Evolutionary conservation across 2,888 invertebrate genomes (phyloP).

Genomic region (Nemotelus pantherinus): DNA sequence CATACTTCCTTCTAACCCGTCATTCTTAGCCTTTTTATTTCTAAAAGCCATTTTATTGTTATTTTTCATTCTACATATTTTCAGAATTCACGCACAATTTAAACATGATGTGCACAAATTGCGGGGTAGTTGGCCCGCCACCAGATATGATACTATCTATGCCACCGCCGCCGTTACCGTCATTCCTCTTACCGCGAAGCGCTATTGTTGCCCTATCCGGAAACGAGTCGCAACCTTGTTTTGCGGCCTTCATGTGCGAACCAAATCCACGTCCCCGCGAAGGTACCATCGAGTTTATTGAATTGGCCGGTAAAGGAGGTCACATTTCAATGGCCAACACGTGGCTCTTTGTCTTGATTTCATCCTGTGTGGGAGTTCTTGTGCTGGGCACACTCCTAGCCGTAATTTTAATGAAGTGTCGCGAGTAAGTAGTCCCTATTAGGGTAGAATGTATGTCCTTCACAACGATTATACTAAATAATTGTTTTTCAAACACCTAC

Average conservation of each 20-base stretch:
- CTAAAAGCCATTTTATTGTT: too few relatives aligned
- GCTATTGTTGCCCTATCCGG: constrained; percentile 64
- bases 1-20: too few relatives aligned
- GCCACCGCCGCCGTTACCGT: constrained; percentile 86
- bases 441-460: not conserved
- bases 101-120: constrained; percentile 53
- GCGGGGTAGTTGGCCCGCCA: constrained; percentile 67
- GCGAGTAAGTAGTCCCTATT: constrained; percentile 71
- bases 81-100: constrained; percentile 30
- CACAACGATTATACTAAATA: not conserved
- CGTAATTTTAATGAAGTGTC: constrained; percentile 80
- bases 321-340: constrained; percentile 72
- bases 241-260: constrained; percentile 72
- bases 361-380: constrained; percentile 82
- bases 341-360: constrained; percentile 82
- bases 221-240: constrained; percentile 73
- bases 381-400: constrained; percentile 82
- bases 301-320: constrained; percentile 75
- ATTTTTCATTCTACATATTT: not conserved
- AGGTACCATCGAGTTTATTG: constrained; percentile 80
- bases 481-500: not conserved
- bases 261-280: constrained; percentile 68
- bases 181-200: constrained; percentile 70
- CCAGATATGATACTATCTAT: constrained; percentile 84
- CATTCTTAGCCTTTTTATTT: too few relatives aligned